phyloP scores from a whole-genome alignment of 2,797 vertebrate species.

The Siniperca undulata region DNA sequence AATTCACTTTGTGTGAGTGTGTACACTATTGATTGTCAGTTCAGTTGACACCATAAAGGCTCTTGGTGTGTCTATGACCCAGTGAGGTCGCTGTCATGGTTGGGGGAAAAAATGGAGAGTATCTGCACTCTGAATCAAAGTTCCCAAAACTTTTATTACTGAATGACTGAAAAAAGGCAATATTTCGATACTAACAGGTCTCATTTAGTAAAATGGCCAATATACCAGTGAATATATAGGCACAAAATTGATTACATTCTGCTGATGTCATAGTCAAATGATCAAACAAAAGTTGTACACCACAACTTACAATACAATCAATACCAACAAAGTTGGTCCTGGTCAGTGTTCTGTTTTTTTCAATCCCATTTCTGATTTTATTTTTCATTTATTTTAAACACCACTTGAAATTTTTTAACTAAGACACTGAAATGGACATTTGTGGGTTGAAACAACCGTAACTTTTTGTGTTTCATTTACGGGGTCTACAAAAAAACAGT shows the following conservation, averaged over 20 bases:
- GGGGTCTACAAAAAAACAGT: conserved; percentile 9
- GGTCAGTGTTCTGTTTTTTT: background rate
- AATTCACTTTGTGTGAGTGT: background rate
- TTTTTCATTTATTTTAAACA: background rate
- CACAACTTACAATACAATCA: background rate
- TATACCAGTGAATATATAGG: background rate
- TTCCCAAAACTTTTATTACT: background rate
- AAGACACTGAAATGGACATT: background rate
- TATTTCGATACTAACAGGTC: background rate
- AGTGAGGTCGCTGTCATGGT: background rate
- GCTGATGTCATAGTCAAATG: conserved; percentile 4
- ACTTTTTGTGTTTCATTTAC: conserved; percentile 28
- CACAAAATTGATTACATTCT: background rate
- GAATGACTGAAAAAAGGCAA: background rate
- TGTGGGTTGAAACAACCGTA: background rate
- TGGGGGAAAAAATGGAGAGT: background rate
- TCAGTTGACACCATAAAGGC: background rate
- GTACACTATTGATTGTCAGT: background rate
- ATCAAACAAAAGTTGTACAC: background rate
- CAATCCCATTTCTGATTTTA: background rate
- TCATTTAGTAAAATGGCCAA: background rate
- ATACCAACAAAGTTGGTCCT: background rate
- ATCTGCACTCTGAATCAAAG: background rate
- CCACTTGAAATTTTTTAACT: no score
- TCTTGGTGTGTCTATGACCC: background rate